phyloP scores from a whole-genome alignment of 2,888 invertebrate species.

The Antheraea yamamai region DNA sequence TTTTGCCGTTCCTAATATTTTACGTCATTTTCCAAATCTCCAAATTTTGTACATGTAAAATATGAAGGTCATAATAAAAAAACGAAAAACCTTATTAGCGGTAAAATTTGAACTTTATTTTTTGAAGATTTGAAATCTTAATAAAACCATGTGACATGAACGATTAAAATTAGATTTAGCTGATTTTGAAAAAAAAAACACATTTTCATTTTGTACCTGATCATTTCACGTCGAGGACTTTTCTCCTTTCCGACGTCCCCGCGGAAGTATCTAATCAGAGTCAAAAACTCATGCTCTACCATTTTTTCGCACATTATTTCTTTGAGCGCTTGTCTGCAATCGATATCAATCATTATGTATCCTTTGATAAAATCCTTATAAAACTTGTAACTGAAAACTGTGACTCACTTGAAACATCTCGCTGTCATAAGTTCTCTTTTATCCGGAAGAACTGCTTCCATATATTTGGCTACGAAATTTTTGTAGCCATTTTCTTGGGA shows the following conservation, averaged over 20 bases:
- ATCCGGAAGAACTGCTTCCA: constrained; percentile 67
- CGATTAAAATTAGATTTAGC: too few relatives aligned
- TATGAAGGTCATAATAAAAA: too few relatives aligned
- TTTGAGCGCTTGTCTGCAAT: constrained; percentile 83
- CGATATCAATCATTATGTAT: background rate
- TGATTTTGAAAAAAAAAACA: too few relatives aligned
- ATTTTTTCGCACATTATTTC: constrained; percentile 86
- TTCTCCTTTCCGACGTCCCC: constrained; percentile 79
- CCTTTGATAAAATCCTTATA: background rate
- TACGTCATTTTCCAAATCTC: too few relatives aligned
- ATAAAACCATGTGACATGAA: too few relatives aligned
- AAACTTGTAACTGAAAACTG: background rate
- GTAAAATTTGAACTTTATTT: too few relatives aligned
- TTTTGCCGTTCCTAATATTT: too few relatives aligned
- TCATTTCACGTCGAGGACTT: constrained; percentile 69
- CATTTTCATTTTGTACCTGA: constrained; percentile 60
- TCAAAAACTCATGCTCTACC: constrained; percentile 91
- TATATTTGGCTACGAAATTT: constrained; percentile 87
- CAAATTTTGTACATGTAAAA: too few relatives aligned
- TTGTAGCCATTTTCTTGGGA: constrained; percentile 85
- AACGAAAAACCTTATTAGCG: too few relatives aligned
- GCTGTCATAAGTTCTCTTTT: constrained; percentile 72
- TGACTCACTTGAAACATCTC: constrained; percentile 71
- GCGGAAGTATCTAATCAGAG: constrained; percentile 87
- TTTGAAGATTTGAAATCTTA: too few relatives aligned